Conservation (phyloP, 1,140 invertebrate genomes). For the Riptortus pedestris region DNA sequence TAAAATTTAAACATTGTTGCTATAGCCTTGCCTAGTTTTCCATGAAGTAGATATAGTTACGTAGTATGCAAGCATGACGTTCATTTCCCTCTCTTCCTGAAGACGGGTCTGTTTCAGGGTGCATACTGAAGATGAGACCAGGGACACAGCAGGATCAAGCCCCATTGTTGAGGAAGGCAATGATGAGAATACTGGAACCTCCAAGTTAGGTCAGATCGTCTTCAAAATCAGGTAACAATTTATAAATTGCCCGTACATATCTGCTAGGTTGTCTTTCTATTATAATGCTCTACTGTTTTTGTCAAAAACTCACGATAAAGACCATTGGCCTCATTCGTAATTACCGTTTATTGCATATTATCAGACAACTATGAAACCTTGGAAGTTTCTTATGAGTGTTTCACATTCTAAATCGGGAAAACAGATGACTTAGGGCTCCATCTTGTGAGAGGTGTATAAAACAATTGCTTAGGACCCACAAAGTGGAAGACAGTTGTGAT, state of each 20-base stretch:
- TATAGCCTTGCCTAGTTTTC: background rate
- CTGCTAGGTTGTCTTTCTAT: too few species aligned
- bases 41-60: background rate
- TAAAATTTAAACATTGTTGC: background rate
- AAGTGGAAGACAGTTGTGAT: too few species aligned
- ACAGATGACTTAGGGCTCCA: too few species aligned
- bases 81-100: background rate
- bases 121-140: conserved; percentile 29
- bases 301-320: too few species aligned
- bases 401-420: too few species aligned
- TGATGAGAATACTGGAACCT: conserved; percentile 31
- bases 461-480: too few species aligned
- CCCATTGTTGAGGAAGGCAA: background rate
- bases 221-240: conserved; percentile 62
- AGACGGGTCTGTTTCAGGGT: conserved; percentile 23
- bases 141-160: conserved; percentile 15
- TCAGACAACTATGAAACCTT: too few species aligned
- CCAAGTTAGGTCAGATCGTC: conserved; percentile 68
- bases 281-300: background rate
- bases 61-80: background rate
- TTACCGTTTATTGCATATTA: too few species aligned
- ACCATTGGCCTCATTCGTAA: too few species aligned
- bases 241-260: background rate
- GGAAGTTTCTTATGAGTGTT: too few species aligned
- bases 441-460: too few species aligned